Evolutionary conservation across 2,113 vertebrate genomes (phyloP).

Genomic region (Sporophila hypoxantha): DNA sequence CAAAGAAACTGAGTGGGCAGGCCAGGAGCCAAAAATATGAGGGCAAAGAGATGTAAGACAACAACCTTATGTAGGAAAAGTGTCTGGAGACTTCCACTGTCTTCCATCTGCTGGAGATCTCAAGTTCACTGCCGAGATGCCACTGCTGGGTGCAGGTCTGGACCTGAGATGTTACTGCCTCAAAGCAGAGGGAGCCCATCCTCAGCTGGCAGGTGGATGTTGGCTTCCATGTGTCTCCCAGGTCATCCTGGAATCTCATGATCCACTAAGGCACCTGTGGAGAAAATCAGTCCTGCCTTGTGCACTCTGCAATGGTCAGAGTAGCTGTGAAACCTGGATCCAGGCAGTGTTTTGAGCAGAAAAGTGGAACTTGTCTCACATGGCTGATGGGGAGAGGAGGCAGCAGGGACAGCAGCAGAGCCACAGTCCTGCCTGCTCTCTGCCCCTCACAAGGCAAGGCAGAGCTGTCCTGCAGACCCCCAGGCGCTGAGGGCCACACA

Average conservation of each 20-base stretch:
- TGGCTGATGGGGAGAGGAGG: background rate
- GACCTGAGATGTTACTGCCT: background rate
- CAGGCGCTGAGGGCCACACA: fast-evolving
- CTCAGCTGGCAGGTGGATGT: background rate
- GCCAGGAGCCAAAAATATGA: background rate
- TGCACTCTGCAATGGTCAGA: background rate
- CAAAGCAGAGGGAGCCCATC: fast-evolving
- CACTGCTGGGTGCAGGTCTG: background rate
- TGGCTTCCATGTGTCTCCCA: background rate
- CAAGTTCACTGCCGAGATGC: background rate
- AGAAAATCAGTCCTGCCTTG: background rate
- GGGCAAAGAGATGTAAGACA: background rate
- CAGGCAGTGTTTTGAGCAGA: background rate
- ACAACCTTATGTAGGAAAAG: background rate
- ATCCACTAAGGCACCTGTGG: background rate
- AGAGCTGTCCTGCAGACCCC: background rate
- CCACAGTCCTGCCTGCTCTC: background rate
- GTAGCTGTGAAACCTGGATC: background rate
- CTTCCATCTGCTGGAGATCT: background rate
- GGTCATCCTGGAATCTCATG: background rate
- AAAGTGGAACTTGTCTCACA: background rate
- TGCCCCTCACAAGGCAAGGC: background rate
- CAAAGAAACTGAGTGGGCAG: background rate
- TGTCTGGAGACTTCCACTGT: background rate
- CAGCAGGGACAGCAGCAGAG: background rate